These are phyloP conservation scores for Drosophila repleta DNA, from an alignment of 1,140 invertebrate species.

Conservation along the genomic window DNA sequence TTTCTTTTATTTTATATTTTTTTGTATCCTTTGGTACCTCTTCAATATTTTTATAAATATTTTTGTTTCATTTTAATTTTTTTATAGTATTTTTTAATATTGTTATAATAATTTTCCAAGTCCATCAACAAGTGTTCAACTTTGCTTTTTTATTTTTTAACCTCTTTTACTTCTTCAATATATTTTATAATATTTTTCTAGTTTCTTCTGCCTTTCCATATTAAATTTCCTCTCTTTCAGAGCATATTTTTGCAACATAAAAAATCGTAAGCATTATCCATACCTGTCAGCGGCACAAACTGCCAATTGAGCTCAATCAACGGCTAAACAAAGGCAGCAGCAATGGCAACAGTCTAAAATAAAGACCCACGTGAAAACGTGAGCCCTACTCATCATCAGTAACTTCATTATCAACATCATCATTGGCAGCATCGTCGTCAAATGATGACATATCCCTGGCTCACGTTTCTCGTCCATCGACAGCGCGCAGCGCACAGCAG, in stretches of 20 bases:
- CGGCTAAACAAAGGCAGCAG: slow-evolving; percentile 1
- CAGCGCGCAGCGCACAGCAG: slow-evolving; percentile 1
- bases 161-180: background rate
- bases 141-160: too few relatives aligned
- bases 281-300: slow-evolving; percentile 15
- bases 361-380: slow-evolving; percentile 15
- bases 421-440: background rate
- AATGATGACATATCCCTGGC: slow-evolving; percentile 30
- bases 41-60: too few relatives aligned
- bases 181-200: too few relatives aligned
- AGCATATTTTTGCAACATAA: background rate
- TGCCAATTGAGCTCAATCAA: slow-evolving; percentile 39
- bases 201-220: too few relatives aligned
- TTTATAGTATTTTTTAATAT: too few relatives aligned
- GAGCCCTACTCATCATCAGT: slow-evolving; percentile 3
- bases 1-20: too few relatives aligned
- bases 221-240: too few relatives aligned
- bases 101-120: too few relatives aligned
- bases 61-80: too few relatives aligned
- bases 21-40: too few relatives aligned
- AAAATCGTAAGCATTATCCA: slow-evolving; percentile 24
- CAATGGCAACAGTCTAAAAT: background rate
- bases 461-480: slow-evolving; percentile 15
- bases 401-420: slow-evolving; percentile 4
- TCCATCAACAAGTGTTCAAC: too few relatives aligned